phyloP scores from a whole-genome alignment of 2,888 invertebrate species.

The Entomobrya multifasciata region DNA sequence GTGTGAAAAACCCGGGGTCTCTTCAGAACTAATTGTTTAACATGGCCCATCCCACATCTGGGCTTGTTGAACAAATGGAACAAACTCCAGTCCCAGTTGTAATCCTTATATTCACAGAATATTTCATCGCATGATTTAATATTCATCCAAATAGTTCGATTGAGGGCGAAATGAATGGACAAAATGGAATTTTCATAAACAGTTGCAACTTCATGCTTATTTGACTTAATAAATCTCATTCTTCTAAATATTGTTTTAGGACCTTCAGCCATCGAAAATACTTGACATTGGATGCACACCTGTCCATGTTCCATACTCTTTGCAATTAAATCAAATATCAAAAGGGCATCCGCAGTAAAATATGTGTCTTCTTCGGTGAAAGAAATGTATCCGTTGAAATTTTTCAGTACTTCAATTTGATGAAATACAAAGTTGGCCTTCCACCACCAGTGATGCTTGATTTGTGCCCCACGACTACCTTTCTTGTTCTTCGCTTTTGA shows the following conservation, averaged over 20 bases:
- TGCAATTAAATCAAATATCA: background rate
- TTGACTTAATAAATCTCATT: no score
- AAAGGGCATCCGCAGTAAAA: background rate
- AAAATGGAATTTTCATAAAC: no score
- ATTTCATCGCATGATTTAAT: background rate
- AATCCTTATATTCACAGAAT: slow-evolving; percentile 16
- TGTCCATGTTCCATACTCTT: background rate
- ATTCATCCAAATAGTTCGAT: background rate
- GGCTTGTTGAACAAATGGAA: background rate
- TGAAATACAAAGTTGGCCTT: background rate
- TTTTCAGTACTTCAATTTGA: background rate
- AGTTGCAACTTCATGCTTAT: no score
- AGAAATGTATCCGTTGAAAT: background rate
- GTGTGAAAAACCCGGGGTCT: slow-evolving; percentile 5
- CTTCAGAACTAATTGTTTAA: background rate
- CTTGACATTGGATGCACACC: background rate
- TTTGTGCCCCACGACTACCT: background rate
- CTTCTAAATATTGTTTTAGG: no score
- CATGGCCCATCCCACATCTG: background rate
- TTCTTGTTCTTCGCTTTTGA: no score
- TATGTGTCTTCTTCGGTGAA: slow-evolving; percentile 3
- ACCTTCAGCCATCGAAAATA: background rate
- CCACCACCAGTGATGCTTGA: slow-evolving; percentile 33
- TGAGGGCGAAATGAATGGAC: background rate
- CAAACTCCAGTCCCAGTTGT: slow-evolving; percentile 31